These are phyloP conservation scores for Coelopa frigida DNA, from an alignment of 1,140 invertebrate species.

Conservation along the genomic window DNA sequence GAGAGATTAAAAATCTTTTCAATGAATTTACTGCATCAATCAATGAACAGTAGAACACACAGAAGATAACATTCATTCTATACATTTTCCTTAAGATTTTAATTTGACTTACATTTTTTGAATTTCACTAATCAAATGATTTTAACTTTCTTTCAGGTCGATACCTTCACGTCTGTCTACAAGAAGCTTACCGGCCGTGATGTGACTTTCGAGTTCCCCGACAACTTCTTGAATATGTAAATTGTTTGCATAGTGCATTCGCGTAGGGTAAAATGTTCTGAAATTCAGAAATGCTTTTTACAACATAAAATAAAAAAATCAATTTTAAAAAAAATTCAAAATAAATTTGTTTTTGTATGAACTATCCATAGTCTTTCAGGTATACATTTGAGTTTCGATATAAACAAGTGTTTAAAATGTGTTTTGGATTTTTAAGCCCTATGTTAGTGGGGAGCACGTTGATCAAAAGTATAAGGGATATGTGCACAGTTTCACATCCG, in stretches of 20 bases:
- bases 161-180: slow-evolving; percentile 96
- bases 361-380: no score
- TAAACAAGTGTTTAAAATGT: no score
- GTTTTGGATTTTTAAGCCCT: no score
- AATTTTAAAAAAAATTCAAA: slow-evolving; percentile 3
- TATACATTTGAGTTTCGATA: no score
- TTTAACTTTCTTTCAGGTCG: slow-evolving; percentile 65
- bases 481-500: no score
- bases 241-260: slow-evolving; percentile 7
- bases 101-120: not conserved
- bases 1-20: slow-evolving; percentile 25
- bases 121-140: slow-evolving; percentile 3
- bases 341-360: no score
- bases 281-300: slow-evolving; percentile 6
- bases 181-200: slow-evolving; percentile 98
- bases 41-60: not conserved
- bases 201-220: slow-evolving; percentile 98
- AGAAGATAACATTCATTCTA: not conserved
- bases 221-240: slow-evolving; percentile 82
- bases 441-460: no score
- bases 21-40: not conserved
- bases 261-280: slow-evolving; percentile 8
- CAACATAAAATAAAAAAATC: slow-evolving; percentile 4
- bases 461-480: no score
- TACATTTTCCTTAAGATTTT: not conserved